Conservation (phyloP, 1,140 invertebrate species). For the Aphidius ervi region DNA sequence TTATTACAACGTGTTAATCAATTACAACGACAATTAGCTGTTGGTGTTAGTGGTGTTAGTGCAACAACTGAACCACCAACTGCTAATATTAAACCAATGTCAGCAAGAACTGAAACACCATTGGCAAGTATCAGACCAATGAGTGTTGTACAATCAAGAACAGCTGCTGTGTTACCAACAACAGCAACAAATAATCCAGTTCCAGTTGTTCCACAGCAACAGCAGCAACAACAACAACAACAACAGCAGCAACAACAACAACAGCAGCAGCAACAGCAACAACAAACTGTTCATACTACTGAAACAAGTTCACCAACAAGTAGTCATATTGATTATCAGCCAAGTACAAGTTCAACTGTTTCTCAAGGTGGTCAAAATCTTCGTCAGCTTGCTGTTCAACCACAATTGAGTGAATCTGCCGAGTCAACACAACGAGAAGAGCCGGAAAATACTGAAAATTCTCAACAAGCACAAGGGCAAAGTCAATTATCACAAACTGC, state of each 20-base stretch:
- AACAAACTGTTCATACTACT: slow-evolving; percentile 53
- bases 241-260: slow-evolving; percentile 54
- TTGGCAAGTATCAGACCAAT: slow-evolving; percentile 90
- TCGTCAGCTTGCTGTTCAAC: slow-evolving; percentile 44
- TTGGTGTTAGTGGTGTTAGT: slow-evolving; percentile 62
- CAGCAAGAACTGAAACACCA: slow-evolving; percentile 74
- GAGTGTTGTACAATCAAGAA: slow-evolving; percentile 70
- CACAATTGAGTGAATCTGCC: slow-evolving; percentile 46
- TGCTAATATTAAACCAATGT: slow-evolving; percentile 93
- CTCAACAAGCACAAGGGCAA: slow-evolving; percentile 25
- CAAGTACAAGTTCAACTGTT: slow-evolving; percentile 43
- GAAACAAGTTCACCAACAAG: slow-evolving; percentile 56
- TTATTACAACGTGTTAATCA: slow-evolving; percentile 68
- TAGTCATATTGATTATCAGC: slow-evolving; percentile 51
- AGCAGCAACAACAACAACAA: slow-evolving; percentile 76
- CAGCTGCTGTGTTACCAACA: slow-evolving; percentile 75
- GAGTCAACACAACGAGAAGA: slow-evolving; percentile 50
- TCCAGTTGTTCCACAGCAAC: slow-evolving; percentile 61
- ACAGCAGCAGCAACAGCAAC: slow-evolving; percentile 59
- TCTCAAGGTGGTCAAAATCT: slow-evolving; percentile 39
- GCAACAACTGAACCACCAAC: slow-evolving; percentile 72
- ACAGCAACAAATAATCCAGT: slow-evolving; percentile 55
- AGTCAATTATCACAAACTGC: neutral
- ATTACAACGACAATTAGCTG: slow-evolving; percentile 72
- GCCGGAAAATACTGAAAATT: slow-evolving; percentile 48